Evolutionary conservation across 2,113 vertebrate genomes (phyloP), one percentile per base, ranked within the genome.

Genomic region (Nymphicus hollandicus): DNA sequence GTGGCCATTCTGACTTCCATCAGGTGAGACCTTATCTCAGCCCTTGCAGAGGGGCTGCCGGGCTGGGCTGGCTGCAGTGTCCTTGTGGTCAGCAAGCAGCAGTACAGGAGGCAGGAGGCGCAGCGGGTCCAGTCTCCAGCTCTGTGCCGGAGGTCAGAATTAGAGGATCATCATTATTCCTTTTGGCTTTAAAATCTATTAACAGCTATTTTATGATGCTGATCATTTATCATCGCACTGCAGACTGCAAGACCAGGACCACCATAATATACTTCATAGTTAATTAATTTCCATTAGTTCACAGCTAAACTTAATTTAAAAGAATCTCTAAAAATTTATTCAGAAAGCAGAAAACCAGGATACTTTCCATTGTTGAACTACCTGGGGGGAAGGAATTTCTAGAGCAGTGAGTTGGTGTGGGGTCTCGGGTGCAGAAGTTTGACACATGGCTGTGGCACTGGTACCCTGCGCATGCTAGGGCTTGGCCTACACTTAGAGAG

Each of bases 271-370:
- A 85, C 81, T 95, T 93, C 89, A 95, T 71, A 87, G 83, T 81
- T 95, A 95, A 96, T 97, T 95, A 93, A 95, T 95, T 95, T 88
- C 84, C 89, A 96, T 95, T 97, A 96, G 47, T 95, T 95, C 93
- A 89, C 53, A 94, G 91, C 94, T 95, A 91, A 95, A 89, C 87
- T 95, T 94, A 82, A 95, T 96, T 88, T 87, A 76, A 93, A 92
- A 85, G 72, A 92, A 81, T 91, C 89, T 76, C 53, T 93, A 22
- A 80, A 91, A 95, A 93, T 35, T 66, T 25, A 6, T 91, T 88
- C 80, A 50, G 65, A 70, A 93, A 77, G 25, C 28, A 80, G 49
- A 52, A 96, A 95, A 79, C 2, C 27, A 76, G 74, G 29, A 71
- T 23, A 82, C 15, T 74, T 95, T 43, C 39, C 43, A 81, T 15